phyloP scores from a whole-genome alignment of 1,140 invertebrate species.

The Caenorhabditis inopinata region DNA sequence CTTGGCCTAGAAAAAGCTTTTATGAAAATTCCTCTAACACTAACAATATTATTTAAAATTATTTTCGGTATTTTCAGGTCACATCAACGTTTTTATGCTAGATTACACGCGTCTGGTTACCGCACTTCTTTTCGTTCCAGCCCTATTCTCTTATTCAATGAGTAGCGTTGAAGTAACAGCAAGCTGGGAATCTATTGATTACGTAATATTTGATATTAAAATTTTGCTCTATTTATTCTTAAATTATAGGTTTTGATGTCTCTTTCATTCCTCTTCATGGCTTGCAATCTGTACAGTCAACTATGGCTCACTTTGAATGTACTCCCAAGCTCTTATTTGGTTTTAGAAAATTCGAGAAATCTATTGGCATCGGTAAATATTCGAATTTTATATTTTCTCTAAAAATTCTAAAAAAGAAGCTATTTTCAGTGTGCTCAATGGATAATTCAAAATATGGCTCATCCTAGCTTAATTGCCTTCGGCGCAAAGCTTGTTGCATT shows the following conservation, averaged over 20 bases:
- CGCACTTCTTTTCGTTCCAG: conserved; percentile 36
- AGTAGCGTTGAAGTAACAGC: conserved; percentile 41
- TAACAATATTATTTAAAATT: too few species aligned
- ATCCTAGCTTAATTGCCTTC: conserved; percentile 41
- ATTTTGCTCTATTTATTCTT: too few species aligned
- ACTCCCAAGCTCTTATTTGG: not conserved
- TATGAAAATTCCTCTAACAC: too few species aligned
- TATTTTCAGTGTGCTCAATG: not conserved
- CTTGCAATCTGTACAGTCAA: conserved; percentile 40
- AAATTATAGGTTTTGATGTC: conserved; percentile 43
- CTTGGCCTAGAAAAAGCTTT: too few species aligned
- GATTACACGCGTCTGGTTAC: conserved; percentile 24
- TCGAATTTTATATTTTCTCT: not conserved
- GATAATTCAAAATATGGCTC: conserved; percentile 51
- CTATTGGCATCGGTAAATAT: conserved; percentile 35
- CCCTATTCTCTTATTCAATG: conserved; percentile 33
- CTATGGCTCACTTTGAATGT: conserved; percentile 39
- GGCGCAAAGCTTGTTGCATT: conserved; percentile 37
- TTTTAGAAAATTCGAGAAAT: conserved; percentile 37
- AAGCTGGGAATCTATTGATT: conserved; percentile 50
- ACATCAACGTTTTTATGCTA: conserved; percentile 31
- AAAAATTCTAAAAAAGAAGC: not conserved
- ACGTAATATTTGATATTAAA: conserved; percentile 46
- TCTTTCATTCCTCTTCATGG: conserved; percentile 46
- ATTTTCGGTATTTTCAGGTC: not conserved